Evolutionary conservation across 2,888 invertebrate species (phyloP), one percentile per base, ranked within the genome.

Genomic region (Coenonympha arcania): DNA sequence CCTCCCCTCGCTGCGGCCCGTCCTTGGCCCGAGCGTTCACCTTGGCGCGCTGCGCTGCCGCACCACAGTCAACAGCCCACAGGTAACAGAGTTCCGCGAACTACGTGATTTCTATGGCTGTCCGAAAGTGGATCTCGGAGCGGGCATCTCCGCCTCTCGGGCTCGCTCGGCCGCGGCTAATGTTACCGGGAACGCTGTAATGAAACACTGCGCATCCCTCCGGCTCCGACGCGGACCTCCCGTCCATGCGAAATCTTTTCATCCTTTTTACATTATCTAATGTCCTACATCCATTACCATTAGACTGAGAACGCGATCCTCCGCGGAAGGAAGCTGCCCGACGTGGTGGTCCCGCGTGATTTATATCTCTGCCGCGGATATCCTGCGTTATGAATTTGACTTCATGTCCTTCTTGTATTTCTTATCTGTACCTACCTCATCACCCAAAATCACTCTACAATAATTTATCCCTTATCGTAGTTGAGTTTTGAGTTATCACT

Each of bases 61-160:
- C 79, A 80, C 76, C 82, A 79, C 85, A 84, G 85, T 87, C 86
- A 87, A 82, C 84, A 73, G n/a, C n/a, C n/a, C n/a, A n/a, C 85
- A 84, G 85, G 87, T 86, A 87, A 82, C 84, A 73, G 79, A 85
- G 85, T 86, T 86, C 86, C 78, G 85, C 86, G 86, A 86, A 85
- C 83, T 80, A 76, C 79, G 78, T 80, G 82, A 82, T 85, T 84
- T 83, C 85, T 82, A 82, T 78, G 83, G 81, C 72, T 74, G 76
- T 76, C 81, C 74, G 76, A 82, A 84, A 83, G 78, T 79, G 74
- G 76, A 78, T 75, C 75, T 72, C 66, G 65, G 64, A 65, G 67
- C 62, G 55, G 65, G 63, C 68, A 73, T 71, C 71, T 73, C 63
- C 63, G 61, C n/a, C n/a, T n/a, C n/a, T n/a, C n/a, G 59, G 65